Conservation (phyloP, 2,113 vertebrate genomes). For the Tricholaema leucomelas region DNA sequence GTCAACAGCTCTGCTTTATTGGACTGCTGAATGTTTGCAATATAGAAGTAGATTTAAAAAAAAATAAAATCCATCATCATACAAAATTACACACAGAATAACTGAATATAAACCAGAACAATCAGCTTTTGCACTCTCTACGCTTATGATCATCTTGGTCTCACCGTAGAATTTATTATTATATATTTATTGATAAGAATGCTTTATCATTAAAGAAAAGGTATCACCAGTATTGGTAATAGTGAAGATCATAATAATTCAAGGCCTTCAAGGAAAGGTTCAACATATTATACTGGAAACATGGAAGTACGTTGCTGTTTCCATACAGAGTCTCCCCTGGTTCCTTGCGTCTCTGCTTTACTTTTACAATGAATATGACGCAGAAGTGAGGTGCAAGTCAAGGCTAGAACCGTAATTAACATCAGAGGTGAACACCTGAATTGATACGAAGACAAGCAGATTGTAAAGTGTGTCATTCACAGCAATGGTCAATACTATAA, state of each 20-base stretch:
- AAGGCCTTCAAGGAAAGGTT: background rate
- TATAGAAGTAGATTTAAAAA: background rate
- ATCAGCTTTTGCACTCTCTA: background rate
- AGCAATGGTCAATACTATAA: background rate
- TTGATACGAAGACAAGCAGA: background rate
- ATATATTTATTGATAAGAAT: background rate
- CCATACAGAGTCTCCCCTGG: background rate
- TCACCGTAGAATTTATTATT: background rate
- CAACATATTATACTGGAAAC: background rate
- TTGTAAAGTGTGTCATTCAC: background rate
- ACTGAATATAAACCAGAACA: background rate
- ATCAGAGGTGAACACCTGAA: background rate
- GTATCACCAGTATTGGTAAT: background rate
- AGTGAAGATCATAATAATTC: background rate
- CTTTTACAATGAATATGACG: background rate
- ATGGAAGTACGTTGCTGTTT: background rate
- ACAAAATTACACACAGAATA: background rate
- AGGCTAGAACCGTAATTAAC: background rate
- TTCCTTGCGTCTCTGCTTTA: background rate
- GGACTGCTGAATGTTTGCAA: constrained; percentile 28
- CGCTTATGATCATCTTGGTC: background rate
- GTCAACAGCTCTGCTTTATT: constrained; percentile 12
- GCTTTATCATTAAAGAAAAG: background rate
- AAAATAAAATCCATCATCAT: background rate
- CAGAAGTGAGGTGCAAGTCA: background rate